Evolutionary conservation across 2,113 vertebrate genomes (phyloP).

Genomic region (Silurus meridionalis): DNA sequence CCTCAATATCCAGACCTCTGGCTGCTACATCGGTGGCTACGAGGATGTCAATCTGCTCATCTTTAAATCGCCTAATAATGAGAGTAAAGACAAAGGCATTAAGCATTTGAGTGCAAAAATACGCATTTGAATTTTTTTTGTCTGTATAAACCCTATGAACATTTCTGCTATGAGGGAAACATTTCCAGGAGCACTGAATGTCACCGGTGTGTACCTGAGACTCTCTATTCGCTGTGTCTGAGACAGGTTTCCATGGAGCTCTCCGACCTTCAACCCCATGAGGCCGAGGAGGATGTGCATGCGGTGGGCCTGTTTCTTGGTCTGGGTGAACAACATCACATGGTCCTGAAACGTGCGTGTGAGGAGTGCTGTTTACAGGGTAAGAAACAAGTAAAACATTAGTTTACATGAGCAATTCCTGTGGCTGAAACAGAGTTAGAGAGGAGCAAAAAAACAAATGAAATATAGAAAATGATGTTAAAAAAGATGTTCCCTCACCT

Average conservation of each 20-base stretch:
- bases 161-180: neutral
- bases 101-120: neutral
- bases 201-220: conserved; percentile 74
- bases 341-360: conserved; percentile 93
- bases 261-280: conserved; percentile 90
- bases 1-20: conserved; percentile 92
- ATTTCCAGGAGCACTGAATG: neutral
- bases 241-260: conserved; percentile 94
- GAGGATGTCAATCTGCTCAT: conserved; percentile 95
- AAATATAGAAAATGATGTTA: neutral
- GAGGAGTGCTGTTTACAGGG: conserved; percentile 78
- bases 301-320: conserved; percentile 96
- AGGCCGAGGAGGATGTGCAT: conserved; percentile 95
- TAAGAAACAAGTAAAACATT: neutral
- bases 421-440: neutral
- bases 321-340: conserved; percentile 97
- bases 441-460: too few species aligned
- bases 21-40: conserved; percentile 97
- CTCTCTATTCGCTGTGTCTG: conserved; percentile 92
- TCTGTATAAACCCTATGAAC: neutral
- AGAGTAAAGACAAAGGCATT: neutral
- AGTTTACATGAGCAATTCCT: neutral
- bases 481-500: conserved; percentile 66
- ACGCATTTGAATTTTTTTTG: neutral
- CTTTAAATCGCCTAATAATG: conserved; percentile 87